phyloP scores from a whole-genome alignment of 2,888 invertebrate species.

The Peribatodes rhomboidaria region DNA sequence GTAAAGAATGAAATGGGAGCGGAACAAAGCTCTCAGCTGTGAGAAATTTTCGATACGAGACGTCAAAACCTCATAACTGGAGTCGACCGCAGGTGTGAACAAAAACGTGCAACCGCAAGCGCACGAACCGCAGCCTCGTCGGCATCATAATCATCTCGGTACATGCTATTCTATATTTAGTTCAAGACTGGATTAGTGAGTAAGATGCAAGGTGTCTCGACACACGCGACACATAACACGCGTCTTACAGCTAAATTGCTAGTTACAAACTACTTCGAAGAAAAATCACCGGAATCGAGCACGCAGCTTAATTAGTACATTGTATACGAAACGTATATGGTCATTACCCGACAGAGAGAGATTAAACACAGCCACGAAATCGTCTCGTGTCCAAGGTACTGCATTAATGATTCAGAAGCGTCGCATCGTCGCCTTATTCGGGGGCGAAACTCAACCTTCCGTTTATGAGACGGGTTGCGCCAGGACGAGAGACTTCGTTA shows the following conservation, averaged over 20 bases:
- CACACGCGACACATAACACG: conserved; percentile 63
- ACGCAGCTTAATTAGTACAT: conserved; percentile 61
- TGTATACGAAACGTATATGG: conserved; percentile 60
- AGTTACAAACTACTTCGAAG: conserved; percentile 58
- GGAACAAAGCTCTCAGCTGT: conserved; percentile 39
- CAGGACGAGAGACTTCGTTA: conserved; percentile 75
- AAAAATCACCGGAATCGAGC: conserved; percentile 54
- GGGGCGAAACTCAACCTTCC: conserved; percentile 79
- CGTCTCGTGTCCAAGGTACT: conserved; percentile 65
- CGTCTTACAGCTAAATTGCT: conserved; percentile 60
- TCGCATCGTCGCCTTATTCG: conserved; percentile 58
- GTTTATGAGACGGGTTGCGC: conserved; percentile 66
- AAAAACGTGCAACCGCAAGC: conserved; percentile 74
- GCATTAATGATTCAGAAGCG: conserved; percentile 69
- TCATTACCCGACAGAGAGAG: conserved; percentile 60
- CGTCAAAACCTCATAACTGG: conserved; percentile 60
- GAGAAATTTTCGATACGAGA: conserved; percentile 51
- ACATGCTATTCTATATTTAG: conserved; percentile 77
- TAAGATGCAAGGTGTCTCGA: conserved; percentile 69
- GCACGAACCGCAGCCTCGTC: conserved; percentile 69
- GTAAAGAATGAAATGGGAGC: conserved; percentile 43
- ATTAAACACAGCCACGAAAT: conserved; percentile 69
- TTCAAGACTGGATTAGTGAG: conserved; percentile 68
- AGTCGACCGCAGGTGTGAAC: conserved; percentile 73
- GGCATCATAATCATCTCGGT: conserved; percentile 71